Evolutionary conservation across 2,797 vertebrate genomes (phyloP), one percentile per base, ranked within the genome.

Genomic region (Melanotaenia boesemani): DNA sequence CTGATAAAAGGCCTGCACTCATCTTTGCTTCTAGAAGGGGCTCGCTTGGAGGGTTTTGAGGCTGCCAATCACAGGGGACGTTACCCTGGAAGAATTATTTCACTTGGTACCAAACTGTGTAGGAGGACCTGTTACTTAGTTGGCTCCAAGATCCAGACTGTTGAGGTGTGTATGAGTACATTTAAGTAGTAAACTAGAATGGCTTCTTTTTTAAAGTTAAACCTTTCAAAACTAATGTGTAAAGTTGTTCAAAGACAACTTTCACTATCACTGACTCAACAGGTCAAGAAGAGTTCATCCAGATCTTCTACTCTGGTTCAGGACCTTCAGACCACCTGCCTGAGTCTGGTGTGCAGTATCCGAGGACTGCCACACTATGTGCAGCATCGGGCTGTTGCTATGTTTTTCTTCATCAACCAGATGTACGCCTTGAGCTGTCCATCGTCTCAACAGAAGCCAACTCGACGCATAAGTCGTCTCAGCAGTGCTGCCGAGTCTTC

Each of bases 351-450:
- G 34, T 88, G 90, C 50, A 93, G 76, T 58, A 56, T 97, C 61
- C 94, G 94, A 12, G 91, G 81, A 3, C 77, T 98, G 80, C 96
- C 96, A 6, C 93, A 95, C 78, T 94, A 95, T 44, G 52, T 98
- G 70, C 96, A 96, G 76, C 92, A 95, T 72, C 95, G 95, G 83
- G 93, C 89, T 22, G 86, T 91, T 32, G 87, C 84, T 20, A 28
- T 93, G 57, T 85, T 93, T 7, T 82, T 93, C 80, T 93, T 95
- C 67, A 85, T 96, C 32, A 87, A 86, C 2, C 94, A 96, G 67
- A 91, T 96, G 80, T 96, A 92, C 79, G 81, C 91, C 7, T 90
- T 89, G 63, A 92, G 94, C 83, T 28, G 48, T 48, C 85, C 88
- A 0, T 92, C 92, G 39, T 91, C 93, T 74, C 87, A 80, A 34